Conservation (phyloP, 2,797 vertebrate genomes). For the Tympanoctomys barrerae region DNA sequence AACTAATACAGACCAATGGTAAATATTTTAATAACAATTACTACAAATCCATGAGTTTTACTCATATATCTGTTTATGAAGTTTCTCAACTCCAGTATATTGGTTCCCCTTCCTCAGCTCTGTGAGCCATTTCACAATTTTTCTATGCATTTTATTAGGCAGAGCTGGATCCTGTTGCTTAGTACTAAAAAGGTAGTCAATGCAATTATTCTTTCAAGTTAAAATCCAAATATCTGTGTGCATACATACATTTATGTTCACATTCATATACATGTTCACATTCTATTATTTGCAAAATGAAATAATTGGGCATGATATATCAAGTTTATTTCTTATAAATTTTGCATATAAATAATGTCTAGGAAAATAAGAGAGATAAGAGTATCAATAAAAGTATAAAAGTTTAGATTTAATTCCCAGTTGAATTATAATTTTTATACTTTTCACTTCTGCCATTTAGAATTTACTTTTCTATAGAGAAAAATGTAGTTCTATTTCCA, state of each 20-base stretch:
- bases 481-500: background rate
- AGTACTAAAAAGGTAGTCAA: background rate
- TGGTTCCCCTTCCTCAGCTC: background rate
- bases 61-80: background rate
- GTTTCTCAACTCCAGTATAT: background rate
- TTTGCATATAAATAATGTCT: background rate
- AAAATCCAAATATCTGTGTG: constrained; percentile 37
- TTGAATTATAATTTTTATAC: background rate
- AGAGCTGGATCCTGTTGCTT: background rate
- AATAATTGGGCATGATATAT: background rate
- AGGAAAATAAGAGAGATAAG: background rate
- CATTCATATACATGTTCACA: background rate
- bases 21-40: background rate
- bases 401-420: constrained; percentile 23
- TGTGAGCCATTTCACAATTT: background rate
- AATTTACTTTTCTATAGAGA: background rate
- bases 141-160: background rate
- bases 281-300: background rate
- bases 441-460: background rate
- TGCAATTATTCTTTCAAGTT: background rate
- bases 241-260: background rate
- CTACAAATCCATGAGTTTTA: background rate
- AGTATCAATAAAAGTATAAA: background rate
- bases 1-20: background rate
- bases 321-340: background rate